phyloP scores from a whole-genome alignment of 2,113 vertebrate species.

The Axis porcinus region DNA sequence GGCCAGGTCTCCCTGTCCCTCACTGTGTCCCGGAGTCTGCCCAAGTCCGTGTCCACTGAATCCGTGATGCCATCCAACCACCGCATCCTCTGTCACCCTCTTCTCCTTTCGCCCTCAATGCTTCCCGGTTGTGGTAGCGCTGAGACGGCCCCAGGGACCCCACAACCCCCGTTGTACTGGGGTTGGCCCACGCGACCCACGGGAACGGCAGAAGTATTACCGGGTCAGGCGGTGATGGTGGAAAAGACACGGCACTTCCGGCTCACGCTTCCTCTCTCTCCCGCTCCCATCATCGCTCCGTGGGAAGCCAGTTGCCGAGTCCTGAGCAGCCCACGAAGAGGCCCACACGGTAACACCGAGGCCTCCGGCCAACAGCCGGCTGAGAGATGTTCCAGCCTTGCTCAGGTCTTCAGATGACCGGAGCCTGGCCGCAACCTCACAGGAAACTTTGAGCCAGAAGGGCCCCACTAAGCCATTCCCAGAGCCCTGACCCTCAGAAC shows the following conservation, averaged over 20 bases:
- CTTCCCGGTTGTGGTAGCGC: fast-evolving
- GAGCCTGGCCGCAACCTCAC: not conserved
- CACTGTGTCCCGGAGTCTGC: not conserved
- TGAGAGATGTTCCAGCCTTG: too few relatives aligned
- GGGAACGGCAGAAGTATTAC: not conserved
- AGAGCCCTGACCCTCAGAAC: not conserved
- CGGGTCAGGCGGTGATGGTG: fast-evolving
- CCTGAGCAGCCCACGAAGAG: not conserved
- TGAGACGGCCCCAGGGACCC: fast-evolving
- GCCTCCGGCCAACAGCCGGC: fast-evolving
- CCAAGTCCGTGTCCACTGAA: not conserved
- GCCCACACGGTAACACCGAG: fast-evolving
- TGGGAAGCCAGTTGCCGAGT: not conserved
- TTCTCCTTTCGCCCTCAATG: not conserved
- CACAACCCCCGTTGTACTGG: fast-evolving
- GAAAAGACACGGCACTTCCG: too few relatives aligned
- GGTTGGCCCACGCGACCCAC: fast-evolving
- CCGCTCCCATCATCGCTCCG: not conserved
- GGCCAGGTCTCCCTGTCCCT: not conserved
- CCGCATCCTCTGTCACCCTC: not conserved
- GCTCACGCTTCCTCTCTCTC: not conserved
- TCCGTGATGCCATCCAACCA: not conserved
- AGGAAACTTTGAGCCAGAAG: not conserved
- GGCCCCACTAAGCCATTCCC: not conserved
- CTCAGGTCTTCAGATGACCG: not conserved